Base-by-base conservation (phyloP, 2,113 vertebrate genomes). In the Nannobrachium achirus region DNA sequence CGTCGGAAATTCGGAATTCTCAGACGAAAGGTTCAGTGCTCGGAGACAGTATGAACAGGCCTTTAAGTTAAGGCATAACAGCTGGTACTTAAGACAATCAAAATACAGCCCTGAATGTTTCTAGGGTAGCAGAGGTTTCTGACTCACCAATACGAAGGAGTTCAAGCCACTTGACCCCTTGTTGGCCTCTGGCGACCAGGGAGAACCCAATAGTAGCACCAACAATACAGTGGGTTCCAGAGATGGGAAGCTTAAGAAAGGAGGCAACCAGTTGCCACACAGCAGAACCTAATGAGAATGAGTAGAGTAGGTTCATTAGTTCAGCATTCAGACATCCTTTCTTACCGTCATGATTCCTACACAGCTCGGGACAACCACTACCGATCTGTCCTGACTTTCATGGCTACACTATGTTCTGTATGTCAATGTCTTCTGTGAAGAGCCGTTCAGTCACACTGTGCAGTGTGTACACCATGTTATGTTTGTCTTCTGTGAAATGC, bases 201-300 rank as follows among this genome's bases (percentile, higher is more conserved):
- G 96, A 97, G 76, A 94, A 99, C 51, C 98, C 97, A 6, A 99
- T 97, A 39, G 97, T 99, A 0, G 97, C 98, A n/a, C 97, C 98
- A 8, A 98, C 97, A 6, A 99, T 99, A 82, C 98, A 99, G 88
- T 99, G 98, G 40, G 98, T 99, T 55, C 98, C 98, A 82, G 98
- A 99, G 71, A 99, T 99, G 50, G 98, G 98, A 5, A 99, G 94
- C 91, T 95, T 98, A 86, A 99, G 92, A 85, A 98, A 99, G 0
- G 98, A 99, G 85, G 98, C 98, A 7, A 86, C 82, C 55, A 99
- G 92, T 82, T 99, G 98, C 98, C 98, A 99, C 58, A 96, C 96
- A 66, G 97, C 97, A 62, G 98, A 99, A 70, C 98, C 97, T 99
- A 81, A 63, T 52, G 50, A 64, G 6, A 73, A 71, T 10, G 48